Conservation (phyloP, 2,113 vertebrate species). For the Parus major region DNA sequence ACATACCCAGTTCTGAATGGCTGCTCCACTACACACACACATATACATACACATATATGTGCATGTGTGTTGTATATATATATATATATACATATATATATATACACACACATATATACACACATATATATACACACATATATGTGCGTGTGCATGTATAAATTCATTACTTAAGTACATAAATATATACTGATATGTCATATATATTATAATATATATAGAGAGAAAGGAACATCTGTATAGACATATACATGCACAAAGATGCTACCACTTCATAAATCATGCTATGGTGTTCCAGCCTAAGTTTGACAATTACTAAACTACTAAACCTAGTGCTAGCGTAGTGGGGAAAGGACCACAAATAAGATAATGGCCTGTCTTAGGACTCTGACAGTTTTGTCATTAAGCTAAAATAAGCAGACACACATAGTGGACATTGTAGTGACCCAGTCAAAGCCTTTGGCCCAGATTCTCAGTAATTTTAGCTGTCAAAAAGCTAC, state of each 20-base stretch:
- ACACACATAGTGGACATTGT: accelerated
- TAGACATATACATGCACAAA: accelerated
- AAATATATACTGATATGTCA: background rate
- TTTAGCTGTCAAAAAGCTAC: background rate
- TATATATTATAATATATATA: too few relatives aligned
- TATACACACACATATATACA: too few relatives aligned
- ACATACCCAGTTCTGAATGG: background rate
- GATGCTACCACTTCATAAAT: background rate
- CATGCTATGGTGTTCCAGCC: background rate
- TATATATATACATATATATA: too few relatives aligned
- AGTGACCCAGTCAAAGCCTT: background rate
- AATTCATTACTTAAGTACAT: background rate
- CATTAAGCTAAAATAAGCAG: background rate
- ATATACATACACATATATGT: accelerated
- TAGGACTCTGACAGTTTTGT: background rate
- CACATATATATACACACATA: too few relatives aligned
- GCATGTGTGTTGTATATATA: too few relatives aligned
- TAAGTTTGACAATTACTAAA: background rate
- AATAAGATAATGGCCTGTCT: background rate
- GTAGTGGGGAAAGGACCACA: background rate
- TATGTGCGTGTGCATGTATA: background rate
- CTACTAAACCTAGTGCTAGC: background rate
- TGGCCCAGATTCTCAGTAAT: background rate
- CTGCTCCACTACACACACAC: background rate
- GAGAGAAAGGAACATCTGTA: too few relatives aligned